phyloP scores from a whole-genome alignment of 2,113 vertebrate genomes.

The Sardina pilchardus region DNA sequence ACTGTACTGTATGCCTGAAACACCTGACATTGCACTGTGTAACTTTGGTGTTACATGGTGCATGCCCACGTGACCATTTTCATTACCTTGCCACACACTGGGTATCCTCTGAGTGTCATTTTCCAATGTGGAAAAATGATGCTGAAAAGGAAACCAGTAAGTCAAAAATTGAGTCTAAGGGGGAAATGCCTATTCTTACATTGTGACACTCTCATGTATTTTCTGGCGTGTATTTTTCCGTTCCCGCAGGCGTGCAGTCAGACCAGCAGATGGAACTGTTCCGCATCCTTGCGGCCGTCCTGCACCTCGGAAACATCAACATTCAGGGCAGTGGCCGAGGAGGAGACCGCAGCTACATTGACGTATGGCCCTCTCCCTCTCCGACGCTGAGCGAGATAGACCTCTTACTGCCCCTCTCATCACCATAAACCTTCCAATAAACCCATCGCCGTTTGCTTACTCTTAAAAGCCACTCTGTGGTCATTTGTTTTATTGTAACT shows the following conservation, averaged over 20 bases:
- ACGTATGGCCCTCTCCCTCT: conserved; percentile 56
- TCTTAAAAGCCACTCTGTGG: not conserved
- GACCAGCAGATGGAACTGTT: conserved; percentile 79
- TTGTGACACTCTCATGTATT: not conserved
- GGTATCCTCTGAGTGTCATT: too few species aligned
- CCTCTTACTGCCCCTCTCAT: not conserved
- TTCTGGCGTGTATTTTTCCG: not conserved
- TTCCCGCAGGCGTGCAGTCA: conserved; percentile 68
- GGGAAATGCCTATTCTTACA: too few species aligned
- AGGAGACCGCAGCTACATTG: conserved; percentile 69
- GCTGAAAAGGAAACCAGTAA: too few species aligned
- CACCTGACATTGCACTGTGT: too few species aligned
- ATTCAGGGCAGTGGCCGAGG: conserved; percentile 65
- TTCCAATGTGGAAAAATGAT: too few species aligned
- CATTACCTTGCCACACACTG: too few species aligned
- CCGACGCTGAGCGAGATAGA: not conserved
- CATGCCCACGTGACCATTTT: too few species aligned
- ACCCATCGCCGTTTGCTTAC: not conserved
- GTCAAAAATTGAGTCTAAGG: too few species aligned
- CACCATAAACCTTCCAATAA: not conserved
- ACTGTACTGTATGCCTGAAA: too few species aligned
- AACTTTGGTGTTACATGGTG: too few species aligned
- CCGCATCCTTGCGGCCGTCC: conserved; percentile 71
- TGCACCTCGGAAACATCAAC: conserved; percentile 74
- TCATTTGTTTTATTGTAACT: not conserved